Evolutionary conservation across 2,888 invertebrate species (phyloP).

Genomic region (Pandemis corylana): DNA sequence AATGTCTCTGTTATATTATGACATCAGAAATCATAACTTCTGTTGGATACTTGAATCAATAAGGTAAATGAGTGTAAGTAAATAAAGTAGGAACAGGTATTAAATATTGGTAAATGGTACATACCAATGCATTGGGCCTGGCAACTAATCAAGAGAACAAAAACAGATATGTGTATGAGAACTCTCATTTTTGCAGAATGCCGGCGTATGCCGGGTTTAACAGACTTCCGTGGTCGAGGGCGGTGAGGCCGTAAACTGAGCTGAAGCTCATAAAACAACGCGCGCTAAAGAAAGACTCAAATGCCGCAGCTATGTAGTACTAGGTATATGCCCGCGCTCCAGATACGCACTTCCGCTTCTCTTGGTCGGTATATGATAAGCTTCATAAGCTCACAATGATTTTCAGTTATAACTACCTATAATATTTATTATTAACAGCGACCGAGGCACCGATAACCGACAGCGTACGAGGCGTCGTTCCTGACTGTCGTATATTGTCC

Average conservation of each 20-base stretch:
- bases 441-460: conserved; percentile 40
- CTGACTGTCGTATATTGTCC: conserved; percentile 23
- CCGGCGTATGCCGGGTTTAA: conserved; percentile 54
- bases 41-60: background rate
- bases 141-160: conserved; percentile 50
- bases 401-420: conserved; percentile 18
- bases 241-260: conserved; percentile 53
- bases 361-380: conserved; percentile 62
- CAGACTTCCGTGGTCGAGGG: conserved; percentile 52
- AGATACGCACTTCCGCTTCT: conserved; percentile 66
- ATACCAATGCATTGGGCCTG: conserved; percentile 54
- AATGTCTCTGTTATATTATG: background rate
- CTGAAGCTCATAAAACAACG: conserved; percentile 59
- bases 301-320: conserved; percentile 48
- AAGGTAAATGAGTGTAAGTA: background rate
- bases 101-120: conserved; percentile 38
- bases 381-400: conserved; percentile 63
- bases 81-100: background rate
- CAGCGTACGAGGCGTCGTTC: conserved; percentile 47
- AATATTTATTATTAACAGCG: conserved; percentile 41
- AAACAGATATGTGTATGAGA: conserved; percentile 49
- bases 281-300: conserved; percentile 59
- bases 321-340: conserved; percentile 54
- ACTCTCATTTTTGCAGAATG: conserved; percentile 55
- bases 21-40: background rate